These are phyloP conservation scores for Patella ulyssiponensis DNA, from an alignment of 2,888 invertebrate genomes.

Conservation along the genomic window DNA sequence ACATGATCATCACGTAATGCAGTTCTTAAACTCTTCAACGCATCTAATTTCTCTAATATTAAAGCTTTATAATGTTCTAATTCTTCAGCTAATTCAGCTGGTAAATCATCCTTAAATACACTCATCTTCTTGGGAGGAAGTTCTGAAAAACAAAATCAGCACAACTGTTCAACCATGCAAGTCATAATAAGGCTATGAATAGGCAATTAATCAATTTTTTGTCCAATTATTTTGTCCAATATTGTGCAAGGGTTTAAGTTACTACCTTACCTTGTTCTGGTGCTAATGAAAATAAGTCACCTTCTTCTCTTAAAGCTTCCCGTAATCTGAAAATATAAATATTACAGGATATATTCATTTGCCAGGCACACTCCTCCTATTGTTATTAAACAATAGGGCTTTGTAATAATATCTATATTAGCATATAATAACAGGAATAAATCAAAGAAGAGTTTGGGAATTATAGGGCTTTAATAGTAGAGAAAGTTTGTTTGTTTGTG, in stretches of 20 bases:
- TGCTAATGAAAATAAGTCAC: conserved; percentile 51
- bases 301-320: conserved; percentile 52
- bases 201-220: no score
- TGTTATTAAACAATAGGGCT: no score
- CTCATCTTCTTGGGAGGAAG: conserved; percentile 30
- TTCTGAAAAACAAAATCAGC: conserved; percentile 33
- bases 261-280: conserved; percentile 46
- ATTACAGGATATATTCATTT: neutral
- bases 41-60: conserved; percentile 67
- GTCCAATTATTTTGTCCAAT: no score
- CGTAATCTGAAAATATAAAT: conserved; percentile 49
- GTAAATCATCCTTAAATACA: conserved; percentile 46
- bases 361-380: no score
- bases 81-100: conserved; percentile 61
- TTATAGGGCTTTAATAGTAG: no score
- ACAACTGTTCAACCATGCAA: no score
- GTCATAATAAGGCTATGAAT: no score
- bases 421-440: no score
- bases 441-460: no score
- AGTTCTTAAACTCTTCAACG: conserved; percentile 54
- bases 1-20: conserved; percentile 65
- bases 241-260: no score
- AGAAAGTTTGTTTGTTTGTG: no score
- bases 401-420: no score
- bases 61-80: conserved; percentile 63